These are phyloP conservation scores for Gymnodraco acuticeps DNA, from an alignment of 2,797 vertebrate species.

Conservation along the genomic window DNA sequence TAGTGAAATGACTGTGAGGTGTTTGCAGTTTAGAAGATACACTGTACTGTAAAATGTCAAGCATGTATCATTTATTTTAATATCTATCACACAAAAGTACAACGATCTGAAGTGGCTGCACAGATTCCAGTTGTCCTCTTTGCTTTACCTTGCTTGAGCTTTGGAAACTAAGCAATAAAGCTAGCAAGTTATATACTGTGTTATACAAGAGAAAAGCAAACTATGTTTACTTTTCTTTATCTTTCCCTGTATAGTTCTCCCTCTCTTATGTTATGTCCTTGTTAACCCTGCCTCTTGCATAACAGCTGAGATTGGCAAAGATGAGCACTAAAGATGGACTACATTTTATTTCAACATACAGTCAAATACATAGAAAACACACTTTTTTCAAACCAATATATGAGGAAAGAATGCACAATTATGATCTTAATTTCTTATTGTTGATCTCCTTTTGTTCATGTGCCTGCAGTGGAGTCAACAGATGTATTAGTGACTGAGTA, in stretches of 20 bases:
- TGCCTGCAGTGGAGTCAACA: no score
- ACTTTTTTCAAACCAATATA: background rate
- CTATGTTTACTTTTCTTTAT: background rate
- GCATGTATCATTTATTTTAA: background rate
- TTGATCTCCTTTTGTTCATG: no score
- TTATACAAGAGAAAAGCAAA: no score
- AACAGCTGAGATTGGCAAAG: background rate
- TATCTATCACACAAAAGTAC: no score
- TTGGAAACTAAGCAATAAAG: slow-evolving; percentile 4
- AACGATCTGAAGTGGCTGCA: background rate
- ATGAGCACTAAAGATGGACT: background rate
- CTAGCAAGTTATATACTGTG: background rate
- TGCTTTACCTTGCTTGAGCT: background rate
- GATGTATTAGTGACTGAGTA: no score
- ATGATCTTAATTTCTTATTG: no score
- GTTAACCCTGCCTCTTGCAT: background rate
- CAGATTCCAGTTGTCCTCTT: background rate
- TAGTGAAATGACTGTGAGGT: background rate
- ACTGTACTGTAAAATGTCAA: background rate
- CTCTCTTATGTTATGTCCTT: background rate
- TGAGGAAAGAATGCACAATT: background rate
- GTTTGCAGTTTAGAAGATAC: background rate
- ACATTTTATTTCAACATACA: background rate
- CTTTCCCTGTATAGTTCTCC: background rate
- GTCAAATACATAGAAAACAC: background rate